These are phyloP conservation scores for Sakesphorus luctuosus DNA, from an alignment of 2,113 vertebrate species.

Conservation along the genomic window DNA sequence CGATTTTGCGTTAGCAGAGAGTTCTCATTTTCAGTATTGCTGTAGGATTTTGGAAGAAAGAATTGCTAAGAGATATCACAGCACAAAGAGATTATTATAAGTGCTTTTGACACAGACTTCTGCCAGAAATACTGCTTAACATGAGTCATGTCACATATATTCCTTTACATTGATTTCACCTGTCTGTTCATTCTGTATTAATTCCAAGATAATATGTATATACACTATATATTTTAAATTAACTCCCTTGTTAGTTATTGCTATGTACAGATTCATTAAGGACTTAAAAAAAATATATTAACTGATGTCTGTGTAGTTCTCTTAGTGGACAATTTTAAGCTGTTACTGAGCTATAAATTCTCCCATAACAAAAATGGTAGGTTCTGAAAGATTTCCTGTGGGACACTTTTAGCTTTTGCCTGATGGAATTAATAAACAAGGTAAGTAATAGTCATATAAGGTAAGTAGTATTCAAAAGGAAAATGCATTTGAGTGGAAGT, in stretches of 20 bases:
- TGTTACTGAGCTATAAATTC: slow-evolving; percentile 2
- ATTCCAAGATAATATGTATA: neutral
- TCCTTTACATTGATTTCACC: neutral
- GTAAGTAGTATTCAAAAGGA: neutral
- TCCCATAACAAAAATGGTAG: neutral
- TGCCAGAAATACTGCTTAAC: neutral
- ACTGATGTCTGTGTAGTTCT: neutral
- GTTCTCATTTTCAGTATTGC: neutral
- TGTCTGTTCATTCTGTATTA: neutral
- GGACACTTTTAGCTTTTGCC: neutral
- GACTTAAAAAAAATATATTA: slow-evolving; percentile 6
- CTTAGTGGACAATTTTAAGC: neutral
- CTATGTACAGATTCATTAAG: neutral
- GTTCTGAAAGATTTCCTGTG: slow-evolving; percentile 19
- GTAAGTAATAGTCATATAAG: neutral
- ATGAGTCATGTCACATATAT: neutral
- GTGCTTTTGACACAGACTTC: neutral
- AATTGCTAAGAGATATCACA: neutral
- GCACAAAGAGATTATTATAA: neutral
- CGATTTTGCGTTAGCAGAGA: neutral
- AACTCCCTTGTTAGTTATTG: neutral
- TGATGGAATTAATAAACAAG: slow-evolving; percentile 19
- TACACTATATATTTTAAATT: neutral
- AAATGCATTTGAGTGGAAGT: neutral
- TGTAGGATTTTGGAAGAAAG: neutral